Evolutionary conservation across 2,797 vertebrate species (phyloP).

Genomic region (Cuculus canorus): DNA sequence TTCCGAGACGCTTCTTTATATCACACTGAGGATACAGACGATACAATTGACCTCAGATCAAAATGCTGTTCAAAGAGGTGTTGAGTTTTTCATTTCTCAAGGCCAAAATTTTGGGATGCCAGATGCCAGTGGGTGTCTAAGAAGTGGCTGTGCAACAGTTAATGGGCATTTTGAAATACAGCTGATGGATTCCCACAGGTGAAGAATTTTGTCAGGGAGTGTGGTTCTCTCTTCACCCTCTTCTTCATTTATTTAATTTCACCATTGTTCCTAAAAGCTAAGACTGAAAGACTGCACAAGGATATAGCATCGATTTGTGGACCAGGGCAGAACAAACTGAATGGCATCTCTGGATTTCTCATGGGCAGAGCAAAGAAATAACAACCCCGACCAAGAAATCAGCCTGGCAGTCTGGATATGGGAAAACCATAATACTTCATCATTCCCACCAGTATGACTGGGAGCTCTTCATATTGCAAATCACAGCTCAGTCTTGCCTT

Average conservation of each 20-base stretch:
- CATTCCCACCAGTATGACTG: background rate
- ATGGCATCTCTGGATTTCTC: background rate
- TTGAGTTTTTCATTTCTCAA: background rate
- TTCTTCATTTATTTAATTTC: slow-evolving; percentile 3
- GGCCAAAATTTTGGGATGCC: background rate
- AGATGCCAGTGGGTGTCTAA: background rate
- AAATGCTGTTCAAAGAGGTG: background rate
- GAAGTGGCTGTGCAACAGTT: background rate
- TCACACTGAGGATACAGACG: background rate
- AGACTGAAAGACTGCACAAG: background rate
- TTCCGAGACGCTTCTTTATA: background rate
- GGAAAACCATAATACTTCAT: background rate
- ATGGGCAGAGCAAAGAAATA: background rate
- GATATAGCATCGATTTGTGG: background rate
- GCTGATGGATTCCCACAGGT: background rate
- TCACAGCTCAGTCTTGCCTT: background rate
- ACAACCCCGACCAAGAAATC: background rate
- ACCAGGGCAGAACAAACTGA: background rate
- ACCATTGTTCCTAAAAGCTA: background rate
- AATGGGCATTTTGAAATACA: background rate
- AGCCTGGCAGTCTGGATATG: background rate
- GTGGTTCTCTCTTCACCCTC: background rate
- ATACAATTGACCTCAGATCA: background rate
- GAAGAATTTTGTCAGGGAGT: background rate
- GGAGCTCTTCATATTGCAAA: background rate